A percentile compares a stretch with the other conserved stretches of the same genome.
These are phyloP conservation scores for Phaenicophaeus curvirostris DNA, from an alignment of 2,797 vertebrate genomes.

Conservation along the genomic window DNA sequence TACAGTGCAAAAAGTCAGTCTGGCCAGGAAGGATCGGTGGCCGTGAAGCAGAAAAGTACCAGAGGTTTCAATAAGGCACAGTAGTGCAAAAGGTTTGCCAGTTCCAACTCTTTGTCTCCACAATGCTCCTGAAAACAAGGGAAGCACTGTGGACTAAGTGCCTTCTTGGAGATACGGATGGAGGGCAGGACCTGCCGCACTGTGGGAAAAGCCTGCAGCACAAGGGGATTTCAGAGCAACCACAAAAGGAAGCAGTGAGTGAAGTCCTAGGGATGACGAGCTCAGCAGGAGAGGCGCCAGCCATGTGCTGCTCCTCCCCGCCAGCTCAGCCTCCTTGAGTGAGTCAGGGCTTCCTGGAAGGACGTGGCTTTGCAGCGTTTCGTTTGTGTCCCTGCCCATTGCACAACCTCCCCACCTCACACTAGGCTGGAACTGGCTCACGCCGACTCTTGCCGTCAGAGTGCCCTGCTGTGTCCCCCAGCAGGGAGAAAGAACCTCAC, in stretches of 20 bases:
- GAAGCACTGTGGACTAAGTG: background rate
- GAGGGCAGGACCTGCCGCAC: background rate
- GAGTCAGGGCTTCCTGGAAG: background rate
- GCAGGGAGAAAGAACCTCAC: background rate
- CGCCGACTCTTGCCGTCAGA: background rate
- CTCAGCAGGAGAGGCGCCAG: rapidly evolving
- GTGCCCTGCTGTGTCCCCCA: background rate
- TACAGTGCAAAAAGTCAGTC: background rate
- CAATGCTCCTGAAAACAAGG: background rate
- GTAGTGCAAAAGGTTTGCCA: background rate
- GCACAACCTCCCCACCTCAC: background rate
- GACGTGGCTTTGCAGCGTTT: background rate
- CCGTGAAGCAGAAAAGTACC: background rate
- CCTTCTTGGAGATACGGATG: rapidly evolving
- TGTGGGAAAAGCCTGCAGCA: background rate
- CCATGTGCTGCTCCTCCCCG: rapidly evolving
- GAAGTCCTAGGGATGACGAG: background rate
- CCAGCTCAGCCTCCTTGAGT: background rate
- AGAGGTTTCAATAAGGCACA: background rate
- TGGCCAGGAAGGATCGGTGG: background rate
- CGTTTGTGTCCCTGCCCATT: background rate
- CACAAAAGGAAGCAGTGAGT: slow-evolving; percentile 2
- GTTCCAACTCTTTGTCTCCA: background rate
- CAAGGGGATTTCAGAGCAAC: background rate
- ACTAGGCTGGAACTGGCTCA: background rate